Conservation (phyloP, 2,797 vertebrate species). For the Semaprochilodus insignis region DNA sequence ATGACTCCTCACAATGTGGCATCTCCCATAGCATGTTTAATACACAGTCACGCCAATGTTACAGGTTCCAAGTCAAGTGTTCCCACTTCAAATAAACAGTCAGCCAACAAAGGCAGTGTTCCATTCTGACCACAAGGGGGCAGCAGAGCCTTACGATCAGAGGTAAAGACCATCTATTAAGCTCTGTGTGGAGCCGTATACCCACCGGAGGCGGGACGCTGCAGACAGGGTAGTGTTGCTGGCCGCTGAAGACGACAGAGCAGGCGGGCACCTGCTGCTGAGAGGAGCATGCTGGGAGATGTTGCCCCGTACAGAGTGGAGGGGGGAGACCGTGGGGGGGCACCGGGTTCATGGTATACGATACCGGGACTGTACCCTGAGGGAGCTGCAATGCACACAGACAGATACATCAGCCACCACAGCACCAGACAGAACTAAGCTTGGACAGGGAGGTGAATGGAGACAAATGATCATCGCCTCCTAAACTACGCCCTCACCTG, state of each 20-base stretch:
- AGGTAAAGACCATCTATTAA: neutral
- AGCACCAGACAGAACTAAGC: too few relatives aligned
- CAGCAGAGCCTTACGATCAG: conserved; percentile 52
- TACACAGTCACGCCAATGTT: too few relatives aligned
- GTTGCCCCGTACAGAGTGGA: conserved; percentile 93
- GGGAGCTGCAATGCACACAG: conserved; percentile 82
- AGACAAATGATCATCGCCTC: too few relatives aligned
- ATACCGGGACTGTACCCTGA: conserved; percentile 92
- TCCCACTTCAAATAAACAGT: too few relatives aligned
- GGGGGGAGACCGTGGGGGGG: conserved; percentile 92
- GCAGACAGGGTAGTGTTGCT: conserved; percentile 94
- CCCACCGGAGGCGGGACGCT: conserved; percentile 76
- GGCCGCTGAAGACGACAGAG: conserved; percentile 96
- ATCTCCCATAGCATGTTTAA: too few relatives aligned
- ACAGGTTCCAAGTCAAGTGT: too few relatives aligned
- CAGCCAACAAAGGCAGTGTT: neutral
- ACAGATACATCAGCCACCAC: neutral
- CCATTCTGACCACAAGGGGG: conserved; percentile 59
- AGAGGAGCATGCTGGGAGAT: conserved; percentile 89
- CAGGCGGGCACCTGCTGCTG: conserved; percentile 94
- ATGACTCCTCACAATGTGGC: too few relatives aligned
- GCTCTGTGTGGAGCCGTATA: neutral
- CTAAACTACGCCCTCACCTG: conserved; percentile 77
- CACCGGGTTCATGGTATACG: conserved; percentile 92
- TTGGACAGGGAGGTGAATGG: too few relatives aligned